Evolutionary conservation across 2,113 vertebrate genomes (phyloP).

Genomic region (Hirundichthys speculiger): DNA sequence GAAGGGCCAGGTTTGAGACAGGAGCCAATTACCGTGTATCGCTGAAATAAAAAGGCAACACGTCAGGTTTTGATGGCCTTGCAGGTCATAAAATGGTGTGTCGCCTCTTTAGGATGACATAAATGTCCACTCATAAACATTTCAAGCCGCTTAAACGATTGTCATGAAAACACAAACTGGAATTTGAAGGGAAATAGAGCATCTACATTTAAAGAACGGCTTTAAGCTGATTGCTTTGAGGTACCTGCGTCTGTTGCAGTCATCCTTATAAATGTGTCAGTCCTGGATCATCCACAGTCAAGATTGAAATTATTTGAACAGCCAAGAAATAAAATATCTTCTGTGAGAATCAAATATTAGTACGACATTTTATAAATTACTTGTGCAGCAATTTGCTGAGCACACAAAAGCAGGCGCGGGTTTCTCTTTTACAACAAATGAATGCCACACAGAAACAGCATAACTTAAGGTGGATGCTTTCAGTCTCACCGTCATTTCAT

Average conservation of each 20-base stretch:
- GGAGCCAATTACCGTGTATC: too few relatives aligned
- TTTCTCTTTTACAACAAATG: constrained; percentile 21
- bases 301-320: too few relatives aligned
- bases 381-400: constrained; percentile 15
- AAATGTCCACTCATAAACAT: constrained; percentile 57
- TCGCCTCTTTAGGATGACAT: constrained; percentile 36
- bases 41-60: too few relatives aligned
- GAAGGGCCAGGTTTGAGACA: too few relatives aligned
- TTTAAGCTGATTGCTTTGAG: too few relatives aligned
- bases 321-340: background rate
- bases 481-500: constrained; percentile 27
- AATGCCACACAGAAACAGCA: constrained; percentile 4
- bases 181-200: background rate
- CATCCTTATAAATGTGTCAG: too few relatives aligned
- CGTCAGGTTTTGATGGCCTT: constrained; percentile 9
- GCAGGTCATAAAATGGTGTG: constrained; percentile 30
- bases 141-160: constrained; percentile 4
- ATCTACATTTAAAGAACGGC: too few relatives aligned
- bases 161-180: background rate
- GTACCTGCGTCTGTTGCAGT: too few relatives aligned
- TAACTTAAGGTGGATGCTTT: constrained; percentile 38
- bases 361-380: constrained; percentile 11
- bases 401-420: constrained; percentile 23
- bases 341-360: background rate
- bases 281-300: too few relatives aligned